These are phyloP conservation scores for Acrocephalus scirpaceus DNA, from an alignment of 2,797 vertebrate species.

Conservation along the genomic window DNA sequence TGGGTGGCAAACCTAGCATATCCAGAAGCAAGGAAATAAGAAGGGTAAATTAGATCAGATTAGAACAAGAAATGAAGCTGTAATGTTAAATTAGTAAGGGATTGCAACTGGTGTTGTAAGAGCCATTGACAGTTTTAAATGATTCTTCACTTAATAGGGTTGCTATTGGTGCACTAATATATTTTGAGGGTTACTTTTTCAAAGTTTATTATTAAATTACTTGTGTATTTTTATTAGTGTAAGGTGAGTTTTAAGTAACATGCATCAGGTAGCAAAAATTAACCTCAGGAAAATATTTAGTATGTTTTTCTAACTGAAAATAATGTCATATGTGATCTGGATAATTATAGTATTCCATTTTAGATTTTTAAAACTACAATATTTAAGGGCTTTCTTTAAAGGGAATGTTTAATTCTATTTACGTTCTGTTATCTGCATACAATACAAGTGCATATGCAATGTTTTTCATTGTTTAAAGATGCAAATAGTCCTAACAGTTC, in stretches of 20 bases:
- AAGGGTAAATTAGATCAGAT: constrained; percentile 83
- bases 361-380: neutral
- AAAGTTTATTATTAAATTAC: constrained; percentile 6
- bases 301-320: neutral
- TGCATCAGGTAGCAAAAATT: constrained; percentile 3
- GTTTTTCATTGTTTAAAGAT: neutral
- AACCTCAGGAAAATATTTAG: neutral
- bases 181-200: constrained; percentile 47
- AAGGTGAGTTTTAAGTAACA: neutral
- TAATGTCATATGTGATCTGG: neutral
- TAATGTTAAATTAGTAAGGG: constrained; percentile 68
- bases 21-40: constrained; percentile 77
- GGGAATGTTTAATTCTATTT: neutral
- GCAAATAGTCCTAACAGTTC: neutral
- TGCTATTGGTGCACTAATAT: constrained; percentile 4
- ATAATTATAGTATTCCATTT: constrained; percentile 9
- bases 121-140: constrained; percentile 48
- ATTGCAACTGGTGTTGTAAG: constrained; percentile 41
- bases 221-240: constrained; percentile 31
- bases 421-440: neutral
- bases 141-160: constrained; percentile 65
- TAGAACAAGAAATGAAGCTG: constrained; percentile 83
- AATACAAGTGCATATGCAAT: neutral
- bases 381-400: neutral
- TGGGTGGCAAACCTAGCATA: constrained; percentile 77